Evolutionary conservation across 2,888 invertebrate genomes (phyloP).

Genomic region (Drosophila lacicola): DNA sequence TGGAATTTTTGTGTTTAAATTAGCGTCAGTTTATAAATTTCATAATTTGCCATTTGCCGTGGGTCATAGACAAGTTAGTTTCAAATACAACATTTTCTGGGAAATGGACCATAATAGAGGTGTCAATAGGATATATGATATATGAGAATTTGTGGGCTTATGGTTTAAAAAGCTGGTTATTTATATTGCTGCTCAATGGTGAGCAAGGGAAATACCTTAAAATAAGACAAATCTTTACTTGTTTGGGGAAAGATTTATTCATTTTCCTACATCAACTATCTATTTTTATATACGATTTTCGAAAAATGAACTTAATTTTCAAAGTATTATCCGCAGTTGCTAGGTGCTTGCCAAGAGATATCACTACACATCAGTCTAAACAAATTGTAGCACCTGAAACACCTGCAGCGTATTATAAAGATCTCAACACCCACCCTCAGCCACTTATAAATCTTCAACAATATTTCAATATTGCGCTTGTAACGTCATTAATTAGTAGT

Average conservation of each 20-base stretch:
- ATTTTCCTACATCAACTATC: neutral
- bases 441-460: conserved; percentile 38
- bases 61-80: conserved; percentile 35
- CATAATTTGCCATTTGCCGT: conserved; percentile 44
- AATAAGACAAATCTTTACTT: neutral
- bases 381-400: conserved; percentile 6
- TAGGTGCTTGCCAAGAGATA: neutral
- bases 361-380: conserved; percentile 5
- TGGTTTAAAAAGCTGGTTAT: neutral
- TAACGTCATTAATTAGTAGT: conserved; percentile 50
- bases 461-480: conserved; percentile 22
- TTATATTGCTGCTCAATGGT: neutral
- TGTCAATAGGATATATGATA: conserved; percentile 15
- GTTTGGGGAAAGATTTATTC: neutral
- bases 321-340: neutral
- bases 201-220: neutral
- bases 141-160: neutral
- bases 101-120: conserved; percentile 18
- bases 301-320: neutral
- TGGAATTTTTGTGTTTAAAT: conserved; percentile 62
- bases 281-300: neutral
- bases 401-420: conserved; percentile 43
- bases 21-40: conserved; percentile 50
- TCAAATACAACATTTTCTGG: conserved; percentile 3
- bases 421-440: conserved; percentile 41